Evolutionary conservation across 2,797 vertebrate species (phyloP).

Genomic region (Megaceryle alcyon): DNA sequence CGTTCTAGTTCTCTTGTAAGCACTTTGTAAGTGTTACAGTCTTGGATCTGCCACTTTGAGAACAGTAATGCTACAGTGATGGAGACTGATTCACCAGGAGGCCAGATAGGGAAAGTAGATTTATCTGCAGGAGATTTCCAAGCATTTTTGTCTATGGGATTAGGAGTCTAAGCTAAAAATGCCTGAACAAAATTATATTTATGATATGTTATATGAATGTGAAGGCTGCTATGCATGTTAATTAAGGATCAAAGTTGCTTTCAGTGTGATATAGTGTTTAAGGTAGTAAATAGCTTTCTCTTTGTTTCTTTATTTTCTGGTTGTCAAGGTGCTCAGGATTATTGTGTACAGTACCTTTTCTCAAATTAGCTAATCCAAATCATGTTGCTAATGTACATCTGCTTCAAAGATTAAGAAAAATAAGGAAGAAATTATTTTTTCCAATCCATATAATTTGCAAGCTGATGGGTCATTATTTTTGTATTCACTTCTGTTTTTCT

Average conservation of each 20-base stretch:
- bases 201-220: background rate
- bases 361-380: conserved; percentile 54
- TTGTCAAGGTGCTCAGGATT: conserved; percentile 54
- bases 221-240: background rate
- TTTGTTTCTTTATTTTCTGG: conserved; percentile 35
- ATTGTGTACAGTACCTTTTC: background rate
- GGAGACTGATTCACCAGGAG: background rate
- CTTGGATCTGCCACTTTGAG: background rate
- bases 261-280: background rate
- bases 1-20: background rate
- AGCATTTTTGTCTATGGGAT: background rate
- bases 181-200: conserved; percentile 5
- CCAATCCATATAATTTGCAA: background rate
- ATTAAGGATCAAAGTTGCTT: conserved; percentile 36
- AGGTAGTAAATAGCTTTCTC: conserved; percentile 18
- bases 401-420: conserved; percentile 32
- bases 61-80: background rate
- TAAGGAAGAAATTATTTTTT: background rate
- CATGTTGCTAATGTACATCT: background rate
- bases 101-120: background rate
- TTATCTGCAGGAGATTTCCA: conserved; percentile 13
- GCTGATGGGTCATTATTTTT: background rate
- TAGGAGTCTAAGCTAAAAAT: conserved; percentile 9
- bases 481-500: background rate
- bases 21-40: background rate